Evolutionary conservation across 2,113 vertebrate species (phyloP), one percentile per base, ranked within the genome.

Genomic region (Pachyramphus minor): DNA sequence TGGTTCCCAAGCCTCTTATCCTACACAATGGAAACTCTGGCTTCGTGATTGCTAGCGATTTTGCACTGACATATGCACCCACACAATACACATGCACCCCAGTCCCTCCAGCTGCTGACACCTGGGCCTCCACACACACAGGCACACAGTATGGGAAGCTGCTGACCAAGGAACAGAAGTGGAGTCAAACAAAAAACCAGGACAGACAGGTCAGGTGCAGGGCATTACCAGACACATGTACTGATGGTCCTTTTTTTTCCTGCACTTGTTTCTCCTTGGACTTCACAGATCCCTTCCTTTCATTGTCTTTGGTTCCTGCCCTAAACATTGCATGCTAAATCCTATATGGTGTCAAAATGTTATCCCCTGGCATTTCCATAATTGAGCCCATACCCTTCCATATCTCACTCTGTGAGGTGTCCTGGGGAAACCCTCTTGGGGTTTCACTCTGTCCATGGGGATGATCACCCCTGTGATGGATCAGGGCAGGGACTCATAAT

Each of bases 371-470:
- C 25, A 58, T 58, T 22, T 24, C 62, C 45, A 12, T 9, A 89
- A 41, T 8, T 4, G 62, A 23, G 20, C 55, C 49, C 1, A 2
- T 39, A 33, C 28, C 4, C 28, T 27, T 7, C 41, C 17, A 24
- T 11, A 31, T 21, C 20, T 44, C 13, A 18, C 6, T 49, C 30
- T 33, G 2, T 47, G 52, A 72, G 30, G 18, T 67, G 18, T 25
- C 45, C 30, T 6, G 11, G 10, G 30, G n/a, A 66, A 6, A 47
- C 1, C 22, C 45, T 60, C 39, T 35, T 2, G 0, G 0, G 12
- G 23, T 53, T 11, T 62, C 35, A 37, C 20, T 11, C 67, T 73
- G 66, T 14, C 30, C 12, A 8, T 23, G 45, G 52, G 8, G 22
- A 12, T 78, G 31, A 37, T 78, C 31, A 42, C 2, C 27, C 18